Evolutionary conservation across 2,888 invertebrate genomes (phyloP).

Genomic region (Bhutanitis thaidina): DNA sequence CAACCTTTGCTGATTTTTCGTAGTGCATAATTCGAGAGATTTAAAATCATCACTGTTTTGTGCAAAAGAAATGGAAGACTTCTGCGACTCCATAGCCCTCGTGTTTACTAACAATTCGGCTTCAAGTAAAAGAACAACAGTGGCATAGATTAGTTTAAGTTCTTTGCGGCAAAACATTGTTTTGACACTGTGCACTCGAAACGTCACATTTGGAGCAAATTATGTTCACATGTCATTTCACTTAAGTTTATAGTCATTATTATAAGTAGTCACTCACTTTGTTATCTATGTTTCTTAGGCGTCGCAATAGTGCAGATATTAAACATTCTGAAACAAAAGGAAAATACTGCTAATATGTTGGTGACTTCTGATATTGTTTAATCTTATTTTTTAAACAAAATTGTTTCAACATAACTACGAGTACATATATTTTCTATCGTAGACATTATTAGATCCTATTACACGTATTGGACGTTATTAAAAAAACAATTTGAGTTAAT

Average conservation of each 20-base stretch:
- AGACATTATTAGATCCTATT: too few species aligned
- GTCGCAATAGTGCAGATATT: not conserved
- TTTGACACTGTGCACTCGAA: constrained; percentile 58
- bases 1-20: constrained; percentile 65
- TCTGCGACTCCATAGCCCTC: constrained; percentile 67
- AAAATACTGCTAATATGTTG: too few species aligned
- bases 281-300: constrained; percentile 9
- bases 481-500: too few species aligned
- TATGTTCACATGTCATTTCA: constrained; percentile 36
- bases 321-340: constrained; percentile 19
- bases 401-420: too few species aligned
- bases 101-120: constrained; percentile 65
- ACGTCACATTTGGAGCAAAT: constrained; percentile 58
- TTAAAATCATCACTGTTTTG: constrained; percentile 67
- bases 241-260: constrained; percentile 76
- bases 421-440: too few species aligned
- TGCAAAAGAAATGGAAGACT: constrained; percentile 62
- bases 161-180: constrained; percentile 76
- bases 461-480: too few species aligned
- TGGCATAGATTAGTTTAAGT: constrained; percentile 70
- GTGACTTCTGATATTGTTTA: too few species aligned
- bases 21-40: constrained; percentile 64
- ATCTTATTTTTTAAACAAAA: too few species aligned
- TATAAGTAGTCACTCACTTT: constrained; percentile 23
- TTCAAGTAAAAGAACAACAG: constrained; percentile 66